Percentiles rank a stretch among this genome's conserved stretches.
Evolutionary conservation across 2,888 invertebrate genomes (phyloP).

Genomic region (Coelogynopora nodosa): DNA sequence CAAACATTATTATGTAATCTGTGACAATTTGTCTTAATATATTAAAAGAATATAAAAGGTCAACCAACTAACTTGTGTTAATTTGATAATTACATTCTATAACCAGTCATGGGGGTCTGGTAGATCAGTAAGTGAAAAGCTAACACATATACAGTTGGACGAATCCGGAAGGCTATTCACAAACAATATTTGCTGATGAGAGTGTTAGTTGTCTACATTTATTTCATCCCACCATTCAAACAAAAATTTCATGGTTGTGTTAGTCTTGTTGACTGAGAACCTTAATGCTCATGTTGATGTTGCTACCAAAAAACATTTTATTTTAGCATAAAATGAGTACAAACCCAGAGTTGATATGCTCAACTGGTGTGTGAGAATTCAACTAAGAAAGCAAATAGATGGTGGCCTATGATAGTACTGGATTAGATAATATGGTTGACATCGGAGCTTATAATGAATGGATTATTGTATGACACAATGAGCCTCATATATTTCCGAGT

Average conservation of each 20-base stretch:
- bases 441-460: conserved; percentile 1
- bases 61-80: too few relatives aligned
- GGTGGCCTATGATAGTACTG: background rate
- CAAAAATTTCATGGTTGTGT: background rate
- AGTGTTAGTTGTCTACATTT: background rate
- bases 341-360: conserved; percentile 5
- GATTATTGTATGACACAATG: background rate
- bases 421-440: background rate
- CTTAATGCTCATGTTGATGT: conserved; percentile 1
- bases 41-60: too few relatives aligned
- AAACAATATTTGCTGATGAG: background rate
- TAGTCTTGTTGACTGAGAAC: background rate
- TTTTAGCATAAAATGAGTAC: background rate
- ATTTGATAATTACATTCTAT: too few relatives aligned
- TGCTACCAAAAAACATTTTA: background rate
- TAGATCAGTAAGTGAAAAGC: too few relatives aligned
- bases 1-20: too few relatives aligned
- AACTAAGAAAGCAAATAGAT: background rate
- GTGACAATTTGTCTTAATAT: too few relatives aligned
- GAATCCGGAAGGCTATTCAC: background rate
- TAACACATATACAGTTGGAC: background rate
- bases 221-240: background rate
- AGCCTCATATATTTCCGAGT: background rate
- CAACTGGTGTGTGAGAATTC: conserved; percentile 13
- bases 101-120: too few relatives aligned